These are phyloP conservation scores for Sylvia borin DNA, from an alignment of 2,797 vertebrate genomes.

Conservation along the genomic window DNA sequence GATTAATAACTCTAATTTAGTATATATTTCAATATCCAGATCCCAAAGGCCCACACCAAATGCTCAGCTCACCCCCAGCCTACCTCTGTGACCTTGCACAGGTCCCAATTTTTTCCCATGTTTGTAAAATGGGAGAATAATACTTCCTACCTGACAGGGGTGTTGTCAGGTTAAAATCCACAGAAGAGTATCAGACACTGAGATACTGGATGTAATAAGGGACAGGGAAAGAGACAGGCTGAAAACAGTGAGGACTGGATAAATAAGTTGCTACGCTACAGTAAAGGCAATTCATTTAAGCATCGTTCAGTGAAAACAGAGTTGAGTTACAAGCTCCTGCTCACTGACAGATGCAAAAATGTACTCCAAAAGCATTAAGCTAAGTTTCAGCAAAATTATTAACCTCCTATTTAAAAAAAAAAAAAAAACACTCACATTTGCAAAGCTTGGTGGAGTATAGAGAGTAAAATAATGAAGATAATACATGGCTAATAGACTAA, in stretches of 20 bases:
- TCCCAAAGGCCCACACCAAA: neutral
- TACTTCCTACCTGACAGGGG: neutral
- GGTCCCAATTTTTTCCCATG: neutral
- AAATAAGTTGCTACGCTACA: constrained; percentile 68
- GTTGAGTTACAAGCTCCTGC: constrained; percentile 8
- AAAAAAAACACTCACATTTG: neutral
- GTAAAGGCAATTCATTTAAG: constrained; percentile 45
- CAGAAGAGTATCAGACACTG: constrained; percentile 28
- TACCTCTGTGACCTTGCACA: neutral
- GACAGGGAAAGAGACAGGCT: constrained; percentile 29
- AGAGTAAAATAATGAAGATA: neutral
- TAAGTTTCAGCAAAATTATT: neutral
- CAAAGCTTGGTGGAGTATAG: neutral
- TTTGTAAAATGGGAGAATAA: constrained; percentile 3
- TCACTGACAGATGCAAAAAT: constrained; percentile 34
- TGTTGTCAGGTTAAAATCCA: constrained; percentile 59
- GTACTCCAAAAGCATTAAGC: neutral
- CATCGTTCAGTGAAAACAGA: neutral
- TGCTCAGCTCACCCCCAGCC: neutral
- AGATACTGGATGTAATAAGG: constrained; percentile 3
- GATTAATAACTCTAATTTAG: neutral
- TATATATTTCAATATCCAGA: neutral
- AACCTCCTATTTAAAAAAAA: neutral
- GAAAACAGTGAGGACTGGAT: constrained; percentile 24
- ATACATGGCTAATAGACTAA: neutral